Evolutionary conservation across 2,888 invertebrate species (phyloP), one percentile per base, ranked within the genome.

Genomic region (Leptinotarsa rubiginosa): DNA sequence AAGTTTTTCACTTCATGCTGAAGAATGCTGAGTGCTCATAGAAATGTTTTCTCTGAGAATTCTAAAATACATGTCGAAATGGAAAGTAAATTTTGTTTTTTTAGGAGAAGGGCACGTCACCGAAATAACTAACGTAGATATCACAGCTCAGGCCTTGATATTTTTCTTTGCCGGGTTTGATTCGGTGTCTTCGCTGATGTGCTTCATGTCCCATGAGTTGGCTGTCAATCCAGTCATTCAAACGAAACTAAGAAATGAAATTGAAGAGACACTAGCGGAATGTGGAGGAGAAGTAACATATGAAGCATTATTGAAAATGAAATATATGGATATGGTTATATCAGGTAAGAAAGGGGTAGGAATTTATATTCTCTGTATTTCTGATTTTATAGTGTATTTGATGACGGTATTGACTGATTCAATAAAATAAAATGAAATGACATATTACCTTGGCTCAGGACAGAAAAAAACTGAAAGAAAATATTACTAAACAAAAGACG

Each of bases 171-270:
- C 88, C 25, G 90, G 90, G 1, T 90, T 88, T 75, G 90, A 90
- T 69, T 87, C 88, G 0, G 87, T 87, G 0, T 87, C 89, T 0
- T 87, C 88, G 71, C 80, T 87, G 7, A 85, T 89, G 81, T 87
- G 87, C 0, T 91, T 92, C 74, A 81, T 89, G 0, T 84, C 90
- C 0, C 88, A 91, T 62, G 92, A 92, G 83, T 81, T 92, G 31
- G 91, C 91, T 49, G 73, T 90, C 4, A 89, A 92, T 84, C 89
- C 90, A 16, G 91, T 92, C 0, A 84, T 91, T 0, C 92, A 92
- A 82, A 87, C 89, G 3, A 88, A 83, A 68, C 84, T 92, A 1
- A 87, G 87, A 1, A 80, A 88, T 62, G 92, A 92, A 86, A 90
- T 93, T 49, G 87, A 85, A 47, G 88, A 89, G 47, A 81, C 85